These are phyloP conservation scores for Stomatorhinus ivindoensis DNA, from an alignment of 2,113 vertebrate genomes.

Conservation along the genomic window DNA sequence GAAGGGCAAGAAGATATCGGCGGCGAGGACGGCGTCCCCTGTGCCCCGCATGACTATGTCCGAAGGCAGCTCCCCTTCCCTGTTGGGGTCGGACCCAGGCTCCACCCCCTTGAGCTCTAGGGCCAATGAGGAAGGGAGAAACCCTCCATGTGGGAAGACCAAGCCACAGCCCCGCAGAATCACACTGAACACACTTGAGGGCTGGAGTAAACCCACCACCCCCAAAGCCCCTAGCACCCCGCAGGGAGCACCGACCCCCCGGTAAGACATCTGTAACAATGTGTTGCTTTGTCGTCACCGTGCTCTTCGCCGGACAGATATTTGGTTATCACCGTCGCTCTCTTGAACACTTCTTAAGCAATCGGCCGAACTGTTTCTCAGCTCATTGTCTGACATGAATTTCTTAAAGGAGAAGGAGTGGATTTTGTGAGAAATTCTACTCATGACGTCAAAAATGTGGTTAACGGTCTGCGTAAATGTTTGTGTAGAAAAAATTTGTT, in stretches of 20 bases:
- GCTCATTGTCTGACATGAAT: background rate
- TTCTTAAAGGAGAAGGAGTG: background rate
- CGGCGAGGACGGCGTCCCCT: constrained; percentile 40
- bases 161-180: constrained; percentile 73
- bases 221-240: constrained; percentile 44
- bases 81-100: constrained; percentile 49
- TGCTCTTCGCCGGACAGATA: background rate
- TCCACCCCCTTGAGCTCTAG: constrained; percentile 24
- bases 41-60: constrained; percentile 28
- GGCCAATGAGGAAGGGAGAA: constrained; percentile 60
- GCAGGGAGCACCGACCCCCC: constrained; percentile 52
- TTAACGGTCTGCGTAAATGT: background rate
- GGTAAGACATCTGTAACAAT: constrained; percentile 57
- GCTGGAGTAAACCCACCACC: constrained; percentile 71
- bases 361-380: background rate
- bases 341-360: background rate
- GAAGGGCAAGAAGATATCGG: constrained; percentile 66
- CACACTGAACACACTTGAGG: constrained; percentile 79
- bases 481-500: background rate
- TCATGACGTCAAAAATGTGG: background rate
- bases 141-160: constrained; percentile 49
- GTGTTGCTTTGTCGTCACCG: background rate
- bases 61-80: constrained; percentile 48
- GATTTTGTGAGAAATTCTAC: background rate
- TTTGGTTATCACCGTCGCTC: background rate